phyloP scores from a whole-genome alignment of 2,113 vertebrate genomes.

The Dryoscopus gambensis region DNA sequence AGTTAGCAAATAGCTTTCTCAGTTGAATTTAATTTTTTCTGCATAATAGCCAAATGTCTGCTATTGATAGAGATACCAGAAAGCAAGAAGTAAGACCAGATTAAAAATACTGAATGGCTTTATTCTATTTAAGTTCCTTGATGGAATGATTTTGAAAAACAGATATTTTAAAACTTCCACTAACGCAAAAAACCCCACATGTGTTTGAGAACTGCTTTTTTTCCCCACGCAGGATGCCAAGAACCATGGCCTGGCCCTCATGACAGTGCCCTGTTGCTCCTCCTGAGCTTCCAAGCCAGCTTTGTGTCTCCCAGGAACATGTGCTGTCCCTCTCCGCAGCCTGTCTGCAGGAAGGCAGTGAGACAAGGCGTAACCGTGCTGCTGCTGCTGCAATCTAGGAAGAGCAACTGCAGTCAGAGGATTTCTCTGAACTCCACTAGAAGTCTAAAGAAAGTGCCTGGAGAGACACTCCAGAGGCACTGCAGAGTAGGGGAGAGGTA shows the following conservation, averaged over 20 bases:
- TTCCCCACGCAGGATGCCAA: neutral
- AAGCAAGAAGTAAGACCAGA: neutral
- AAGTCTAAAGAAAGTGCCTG: neutral
- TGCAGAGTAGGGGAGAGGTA: neutral
- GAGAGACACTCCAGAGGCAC: neutral
- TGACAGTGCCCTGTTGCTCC: rapidly evolving
- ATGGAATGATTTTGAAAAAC: neutral
- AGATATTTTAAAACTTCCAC: neutral
- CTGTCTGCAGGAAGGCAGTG: neutral
- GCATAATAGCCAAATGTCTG: neutral
- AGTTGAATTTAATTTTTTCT: neutral
- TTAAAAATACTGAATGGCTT: neutral
- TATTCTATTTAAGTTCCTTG: neutral
- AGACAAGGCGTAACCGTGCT: neutral
- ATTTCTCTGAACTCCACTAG: neutral
- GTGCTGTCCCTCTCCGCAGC: neutral
- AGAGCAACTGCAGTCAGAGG: neutral
- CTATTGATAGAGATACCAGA: neutral
- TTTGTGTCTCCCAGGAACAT: rapidly evolving
- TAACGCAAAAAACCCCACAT: neutral
- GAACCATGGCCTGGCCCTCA: rapidly evolving
- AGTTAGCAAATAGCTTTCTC: neutral
- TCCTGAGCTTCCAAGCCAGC: neutral
- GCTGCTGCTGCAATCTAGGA: neutral
- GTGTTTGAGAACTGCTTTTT: neutral